Base-by-base conservation (phyloP, 2,888 invertebrate genomes). In the Coleophora flavipennella region DNA sequence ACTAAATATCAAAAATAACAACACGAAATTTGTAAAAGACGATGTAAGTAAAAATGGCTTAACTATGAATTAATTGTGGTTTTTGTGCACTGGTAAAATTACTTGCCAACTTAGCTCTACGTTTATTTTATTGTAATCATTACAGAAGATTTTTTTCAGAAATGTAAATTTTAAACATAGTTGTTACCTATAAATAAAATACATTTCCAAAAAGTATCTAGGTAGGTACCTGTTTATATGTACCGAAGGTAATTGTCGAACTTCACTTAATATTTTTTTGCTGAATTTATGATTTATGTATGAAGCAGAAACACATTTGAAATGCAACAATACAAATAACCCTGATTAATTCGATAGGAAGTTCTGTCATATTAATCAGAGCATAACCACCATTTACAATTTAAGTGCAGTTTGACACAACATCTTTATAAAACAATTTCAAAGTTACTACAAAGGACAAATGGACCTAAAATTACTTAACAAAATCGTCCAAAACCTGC, bases 361-460 rank as follows among this genome's bases (percentile, higher is more conserved):
- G 6, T 4, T 6, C 6, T 20, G 20, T 55, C 56, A 59, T 59
- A 64, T 63, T 58, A 59, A 67, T 62, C 55, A 54, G 49, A 51
- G 45, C 44, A 42, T 47, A 60, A 83, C 84, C 83, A 83, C 84
- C 84, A 75, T 72, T 72, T 64, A 70, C 81, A 68, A 80, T 74
- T 80, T 74, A 84, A 81, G 84, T 84, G 84, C 84, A 83, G 84
- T 83, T 72, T 63, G 84, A 84, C 84, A 80, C 79, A 81, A 83
- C 83, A 83, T 76, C 78, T 72, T 74, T 56, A 59, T 53, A 53
- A 53, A 60, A 55, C 53, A 57, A 57, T 61, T 20, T 20, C 20
- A 20, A 6, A 20, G 20, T 20, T 59, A 56, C 56, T 59, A 64
- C 57, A 60, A 53, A 59, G 64, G 59, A 71, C 62, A 59, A 62